phyloP scores from a whole-genome alignment of 2,888 invertebrate genomes.

The Dolomedes plantarius region DNA sequence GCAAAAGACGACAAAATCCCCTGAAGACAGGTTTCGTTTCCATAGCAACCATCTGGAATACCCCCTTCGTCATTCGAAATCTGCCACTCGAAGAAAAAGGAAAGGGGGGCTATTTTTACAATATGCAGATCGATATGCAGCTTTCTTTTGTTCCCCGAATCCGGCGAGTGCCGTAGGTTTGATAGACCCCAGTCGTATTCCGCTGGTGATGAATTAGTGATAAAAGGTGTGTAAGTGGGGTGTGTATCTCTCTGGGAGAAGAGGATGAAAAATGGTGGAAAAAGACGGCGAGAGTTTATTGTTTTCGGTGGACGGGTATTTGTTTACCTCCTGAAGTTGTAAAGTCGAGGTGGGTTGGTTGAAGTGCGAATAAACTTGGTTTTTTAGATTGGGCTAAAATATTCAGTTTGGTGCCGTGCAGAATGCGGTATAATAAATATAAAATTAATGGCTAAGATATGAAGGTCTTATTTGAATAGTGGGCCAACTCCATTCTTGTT shows the following conservation, averaged over 20 bases:
- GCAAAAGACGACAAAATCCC: constrained; percentile 60
- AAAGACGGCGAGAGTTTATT: background rate
- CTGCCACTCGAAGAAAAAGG: constrained; percentile 50
- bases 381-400: no score
- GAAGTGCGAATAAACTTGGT: no score
- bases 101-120: constrained; percentile 24
- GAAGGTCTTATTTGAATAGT: no score
- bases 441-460: no score
- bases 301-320: constrained; percentile 8
- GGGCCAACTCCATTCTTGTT: no score
- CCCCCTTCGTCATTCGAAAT: constrained; percentile 45
- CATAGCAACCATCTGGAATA: constrained; percentile 44
- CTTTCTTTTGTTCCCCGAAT: constrained; percentile 7
- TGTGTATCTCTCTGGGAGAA: constrained; percentile 2
- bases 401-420: no score
- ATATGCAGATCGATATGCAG: constrained; percentile 6
- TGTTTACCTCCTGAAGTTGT: background rate
- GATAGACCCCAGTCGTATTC: constrained; percentile 10
- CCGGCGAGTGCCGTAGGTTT: background rate
- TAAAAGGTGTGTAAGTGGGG: constrained; percentile 16
- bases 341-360: background rate
- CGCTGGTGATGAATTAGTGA: constrained; percentile 16
- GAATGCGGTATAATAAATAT: no score
- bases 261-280: constrained; percentile 6
- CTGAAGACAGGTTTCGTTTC: constrained; percentile 61